Evolutionary conservation across 1,140 invertebrate genomes (phyloP), one percentile per base, ranked within the genome.

Genomic region (Andricus grossulariae): DNA sequence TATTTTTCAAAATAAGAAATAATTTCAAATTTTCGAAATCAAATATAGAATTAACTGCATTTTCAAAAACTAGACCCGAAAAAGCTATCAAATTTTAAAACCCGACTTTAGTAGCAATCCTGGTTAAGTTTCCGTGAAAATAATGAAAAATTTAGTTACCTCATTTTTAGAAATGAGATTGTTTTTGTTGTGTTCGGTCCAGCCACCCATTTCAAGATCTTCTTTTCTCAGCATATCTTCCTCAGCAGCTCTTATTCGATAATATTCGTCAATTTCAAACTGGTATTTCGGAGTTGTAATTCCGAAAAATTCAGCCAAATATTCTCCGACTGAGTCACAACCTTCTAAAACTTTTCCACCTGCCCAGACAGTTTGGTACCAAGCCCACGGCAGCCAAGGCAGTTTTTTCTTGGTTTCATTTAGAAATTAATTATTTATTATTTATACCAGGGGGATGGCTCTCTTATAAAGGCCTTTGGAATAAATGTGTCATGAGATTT

Each of bases 281-380:
- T 97, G 95, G 89, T 98, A 98, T 88, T 98, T 98, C 5, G 97
- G 97, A 18, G 95, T 94, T 11, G 97, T 98, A 70, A 98, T 98
- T 3, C 97, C 97, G 87, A 98, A 95, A 86, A 97, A 95, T 81
- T 93, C 94, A 1, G 97, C 97, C 39, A 98, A 87, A 49, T 93
- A 93, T 89, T 98, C 97, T 5, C 97, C 97, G 49, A 97, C 91
- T 84, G 95, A 95, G 90, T 98, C 97, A 79, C 96, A 96, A 52
- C 93, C 96, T 87, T 93, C 92, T 51, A 97, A 86, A 45, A 95
- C 92, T 87, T 93, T 94, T 12, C 83, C 88, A n/a, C 95, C 94
- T 52, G 94, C 91, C 81, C 91, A 91, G 85, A 90, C 91, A n/a
- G 94, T 93, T 86, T 95, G 94, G 85, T 96, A 93, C 75, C 93